Percentiles rank a stretch among this genome's conserved stretches.
Evolutionary conservation across 2,797 vertebrate species (phyloP).

Genomic region (Ibycter americanus): DNA sequence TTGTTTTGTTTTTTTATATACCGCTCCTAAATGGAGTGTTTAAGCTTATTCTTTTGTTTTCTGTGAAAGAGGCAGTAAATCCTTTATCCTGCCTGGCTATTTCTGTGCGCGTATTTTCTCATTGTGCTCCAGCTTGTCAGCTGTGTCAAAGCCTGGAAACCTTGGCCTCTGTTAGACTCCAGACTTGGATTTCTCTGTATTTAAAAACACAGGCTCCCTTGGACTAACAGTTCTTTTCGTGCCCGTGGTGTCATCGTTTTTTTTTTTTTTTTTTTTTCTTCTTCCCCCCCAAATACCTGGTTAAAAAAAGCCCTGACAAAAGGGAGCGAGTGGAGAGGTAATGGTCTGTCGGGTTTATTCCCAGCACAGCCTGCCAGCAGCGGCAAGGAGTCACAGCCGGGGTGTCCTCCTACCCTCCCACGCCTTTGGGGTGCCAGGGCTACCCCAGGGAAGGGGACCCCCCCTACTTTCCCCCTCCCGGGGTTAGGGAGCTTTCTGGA

Average conservation of each 20-base stretch:
- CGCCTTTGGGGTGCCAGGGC: not conserved
- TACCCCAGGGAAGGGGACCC: not conserved
- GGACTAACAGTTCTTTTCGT: slow-evolving; percentile 7
- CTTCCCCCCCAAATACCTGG: not conserved
- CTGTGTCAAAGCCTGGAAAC: slow-evolving; percentile 53
- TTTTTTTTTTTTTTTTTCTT: too few relatives aligned
- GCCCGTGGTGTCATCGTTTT: not conserved
- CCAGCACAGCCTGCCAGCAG: not conserved
- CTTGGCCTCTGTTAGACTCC: slow-evolving; percentile 34
- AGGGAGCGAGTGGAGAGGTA: not conserved
- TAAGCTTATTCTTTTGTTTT: slow-evolving; percentile 66
- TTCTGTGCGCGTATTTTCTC: slow-evolving; percentile 40
- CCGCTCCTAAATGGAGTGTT: slow-evolving; percentile 34
- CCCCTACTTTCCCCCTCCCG: not conserved
- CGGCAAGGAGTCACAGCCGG: fast-evolving
- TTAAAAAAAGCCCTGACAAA: not conserved
- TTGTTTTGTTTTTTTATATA: not conserved
- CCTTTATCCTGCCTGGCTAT: slow-evolving; percentile 65
- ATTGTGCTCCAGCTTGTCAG: slow-evolving; percentile 50
- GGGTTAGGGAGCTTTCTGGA: not conserved
- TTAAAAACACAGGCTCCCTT: slow-evolving; percentile 25
- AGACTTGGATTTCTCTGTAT: slow-evolving; percentile 34
- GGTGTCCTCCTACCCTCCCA: not conserved
- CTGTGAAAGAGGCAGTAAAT: slow-evolving; percentile 60
- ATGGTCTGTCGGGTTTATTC: not conserved